Conservation (phyloP, 2,888 invertebrate species). For the Acleris holmiana region DNA sequence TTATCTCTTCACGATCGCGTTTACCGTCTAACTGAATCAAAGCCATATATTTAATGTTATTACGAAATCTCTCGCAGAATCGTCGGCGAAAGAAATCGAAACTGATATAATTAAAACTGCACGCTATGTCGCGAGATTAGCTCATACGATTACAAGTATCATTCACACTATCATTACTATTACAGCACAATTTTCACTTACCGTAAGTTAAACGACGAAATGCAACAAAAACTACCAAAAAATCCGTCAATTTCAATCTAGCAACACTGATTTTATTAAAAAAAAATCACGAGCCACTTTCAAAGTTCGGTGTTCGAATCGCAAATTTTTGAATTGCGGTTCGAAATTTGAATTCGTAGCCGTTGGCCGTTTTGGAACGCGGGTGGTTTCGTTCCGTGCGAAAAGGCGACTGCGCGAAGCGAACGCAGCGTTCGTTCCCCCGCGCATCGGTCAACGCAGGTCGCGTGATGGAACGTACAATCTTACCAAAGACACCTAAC, state of each 20-base stretch:
- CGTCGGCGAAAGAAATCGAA: conserved; percentile 44
- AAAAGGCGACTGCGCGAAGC: conserved; percentile 67
- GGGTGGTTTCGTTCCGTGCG: conserved; percentile 62
- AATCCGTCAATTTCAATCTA: conserved; percentile 60
- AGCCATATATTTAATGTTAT: conserved; percentile 35
- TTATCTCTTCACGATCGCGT: conserved; percentile 24
- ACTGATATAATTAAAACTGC: conserved; percentile 41
- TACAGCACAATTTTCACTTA: conserved; percentile 52
- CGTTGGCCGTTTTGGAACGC: conserved; percentile 47
- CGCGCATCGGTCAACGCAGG: conserved; percentile 64
- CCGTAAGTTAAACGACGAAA: conserved; percentile 65
- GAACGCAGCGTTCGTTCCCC: conserved; percentile 64
- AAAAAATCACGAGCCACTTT: conserved; percentile 34
- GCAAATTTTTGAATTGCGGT: conserved; percentile 32
- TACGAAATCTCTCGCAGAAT: conserved; percentile 37
- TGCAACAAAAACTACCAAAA: conserved; percentile 49
- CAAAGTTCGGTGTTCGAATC: conserved; percentile 17
- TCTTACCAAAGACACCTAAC: conserved; percentile 37
- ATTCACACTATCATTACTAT: conserved; percentile 25
- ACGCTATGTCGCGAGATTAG: conserved; percentile 49
- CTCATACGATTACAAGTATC: conserved; percentile 34
- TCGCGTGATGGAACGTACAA: conserved; percentile 44
- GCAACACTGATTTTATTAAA: conserved; percentile 57
- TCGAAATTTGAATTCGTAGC: conserved; percentile 43
- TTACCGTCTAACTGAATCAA: conserved; percentile 23